Base-by-base conservation (phyloP, 92 coral and sea anemone species). In the Porites rus region DNA sequence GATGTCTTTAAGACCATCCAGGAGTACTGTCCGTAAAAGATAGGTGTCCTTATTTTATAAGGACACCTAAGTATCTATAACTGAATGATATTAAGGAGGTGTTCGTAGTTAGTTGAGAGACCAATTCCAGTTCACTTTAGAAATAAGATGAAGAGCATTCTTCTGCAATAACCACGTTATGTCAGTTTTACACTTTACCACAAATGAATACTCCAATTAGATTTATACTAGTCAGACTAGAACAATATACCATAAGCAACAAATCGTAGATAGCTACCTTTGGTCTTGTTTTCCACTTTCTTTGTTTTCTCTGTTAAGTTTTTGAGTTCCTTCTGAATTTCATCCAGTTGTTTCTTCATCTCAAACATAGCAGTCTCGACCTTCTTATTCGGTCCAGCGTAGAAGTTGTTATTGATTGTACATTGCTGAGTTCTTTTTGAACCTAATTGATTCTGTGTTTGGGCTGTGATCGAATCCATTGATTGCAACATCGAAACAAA, bases 371-470 rank as follows among this genome's bases (percentile, higher is more conserved):
- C 6, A 59, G 25, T 31, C 22, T 76, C 80, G 16, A 76, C 7
- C 24, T 58, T 76, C 24, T 76, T 76, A 14, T 76, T 76, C 17
- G 80, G 80, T 17, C 80, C 80, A 12, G 80, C n/a, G 14, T 64
- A 7, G 22, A 64, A 58, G 22, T 76, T 76, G 66, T 62, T 62
- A 3, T 62, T 62, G n/a, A n/a, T n/a, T n/a, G 17, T 18, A 18
- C 21, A 62, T 62, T 10, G 61, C 61, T 56, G 46, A 38, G 46
- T 4, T 4, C 46, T 0, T 38, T 38, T 38, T 38, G 46, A 38
- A 38, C 46, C 63, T 12, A 59, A 12, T 0, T 11, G 66, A 62
- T 62, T 62, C 20, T 62, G 21, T 11, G 17, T 62, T 18, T 62
- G 66, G 4, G 66, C n/a, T 62, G 66, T 62, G 19, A n/a, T 20